Evolutionary conservation across 2,113 vertebrate species (phyloP), one percentile per base, ranked within the genome.

Genomic region (Meleagris gallopavo): DNA sequence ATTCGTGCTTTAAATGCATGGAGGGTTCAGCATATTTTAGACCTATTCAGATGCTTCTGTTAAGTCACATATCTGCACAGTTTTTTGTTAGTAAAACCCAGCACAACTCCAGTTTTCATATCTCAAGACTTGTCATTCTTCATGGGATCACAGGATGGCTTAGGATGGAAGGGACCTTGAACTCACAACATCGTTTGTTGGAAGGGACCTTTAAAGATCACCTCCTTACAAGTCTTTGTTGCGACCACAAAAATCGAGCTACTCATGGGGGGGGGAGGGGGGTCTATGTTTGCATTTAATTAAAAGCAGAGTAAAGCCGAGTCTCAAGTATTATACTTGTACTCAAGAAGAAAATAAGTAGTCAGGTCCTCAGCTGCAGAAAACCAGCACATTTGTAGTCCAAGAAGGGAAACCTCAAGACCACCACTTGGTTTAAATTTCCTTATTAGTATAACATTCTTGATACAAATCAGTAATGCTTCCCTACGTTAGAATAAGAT

Each of bases 281-380:
- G 10, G 21, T 76, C 43, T 95, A n/a, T 54, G 70, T 94, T 46
- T 38, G 92, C 22, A 11, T 58, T 46, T 36, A 84, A 94, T 80
- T 25, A 52, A 72, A 64, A 57, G 43, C 40, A 77, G 34, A 27
- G 40, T 13, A 29, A 10, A 32, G 20, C 34, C 38, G 41, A 20
- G 10, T 65, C 50, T 69, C 62, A 58, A 43, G 29, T 54, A 29
- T 30, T 36, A 5, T 69, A 13, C 32, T 41, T 80, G 6, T 45
- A 76, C 65, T 89, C 36, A 12, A 40, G 58, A 69, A n/a, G 38
- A 78, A 65, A n/a, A 57, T 9, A 2, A 46, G 43, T 4, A 12
- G 22, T 52, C 19, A 75, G 13, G 4, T 77, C 58, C 70, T 66
- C 22, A 46, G 11, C 25, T 66, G 25, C 69, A 57, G 71, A 48